phyloP scores from a whole-genome alignment of 2,113 vertebrate species.

The Corythornis madagascariensis region DNA sequence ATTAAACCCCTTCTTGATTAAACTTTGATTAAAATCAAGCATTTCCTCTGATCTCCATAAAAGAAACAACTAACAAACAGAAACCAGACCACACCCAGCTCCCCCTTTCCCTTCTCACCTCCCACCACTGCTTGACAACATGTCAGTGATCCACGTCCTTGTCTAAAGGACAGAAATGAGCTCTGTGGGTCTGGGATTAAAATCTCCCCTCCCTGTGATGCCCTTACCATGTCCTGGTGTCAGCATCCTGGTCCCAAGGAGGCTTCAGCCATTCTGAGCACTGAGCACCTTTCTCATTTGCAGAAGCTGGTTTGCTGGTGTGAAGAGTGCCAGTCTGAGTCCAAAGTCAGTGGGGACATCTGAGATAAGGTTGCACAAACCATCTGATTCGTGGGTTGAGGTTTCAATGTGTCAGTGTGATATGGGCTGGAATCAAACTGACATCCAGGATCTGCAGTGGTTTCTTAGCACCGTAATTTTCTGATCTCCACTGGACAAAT shows the following conservation, averaged over 20 bases:
- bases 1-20: background rate
- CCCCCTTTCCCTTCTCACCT: background rate
- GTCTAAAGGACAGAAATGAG: background rate
- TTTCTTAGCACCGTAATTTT: too few relatives aligned
- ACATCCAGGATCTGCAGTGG: too few relatives aligned
- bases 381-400: background rate
- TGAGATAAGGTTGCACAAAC: background rate
- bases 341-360: background rate
- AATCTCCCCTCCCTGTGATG: background rate
- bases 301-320: rapidly evolving
- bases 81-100: background rate
- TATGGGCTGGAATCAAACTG: background rate
- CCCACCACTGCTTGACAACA: background rate
- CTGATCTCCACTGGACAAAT: too few relatives aligned
- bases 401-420: background rate
- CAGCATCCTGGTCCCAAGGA: rapidly evolving
- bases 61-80: too few relatives aligned
- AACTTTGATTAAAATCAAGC: background rate
- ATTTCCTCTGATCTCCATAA: background rate
- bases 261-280: rapidly evolving
- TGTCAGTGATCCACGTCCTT: background rate
- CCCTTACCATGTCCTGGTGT: background rate
- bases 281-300: rapidly evolving
- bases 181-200: rapidly evolving
- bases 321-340: background rate